Conservation (phyloP, 2,113 vertebrate species). For the Dryoscopus gambensis region DNA sequence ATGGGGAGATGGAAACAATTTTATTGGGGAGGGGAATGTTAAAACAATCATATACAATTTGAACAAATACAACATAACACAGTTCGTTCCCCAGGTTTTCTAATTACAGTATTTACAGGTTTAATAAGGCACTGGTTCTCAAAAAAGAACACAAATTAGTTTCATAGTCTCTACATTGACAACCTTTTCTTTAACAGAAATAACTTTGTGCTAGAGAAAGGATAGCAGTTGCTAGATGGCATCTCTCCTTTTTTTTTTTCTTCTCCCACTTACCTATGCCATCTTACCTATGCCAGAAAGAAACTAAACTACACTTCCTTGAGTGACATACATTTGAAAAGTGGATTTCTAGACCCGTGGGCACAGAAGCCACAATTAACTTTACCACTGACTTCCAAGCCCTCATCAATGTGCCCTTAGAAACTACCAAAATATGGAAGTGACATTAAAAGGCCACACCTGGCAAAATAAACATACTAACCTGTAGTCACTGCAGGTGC, state of each 20-base stretch:
- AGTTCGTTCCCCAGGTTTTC: conserved; percentile 69
- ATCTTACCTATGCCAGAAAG: background rate
- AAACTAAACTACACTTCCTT: background rate
- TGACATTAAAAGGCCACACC: background rate
- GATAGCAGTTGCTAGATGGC: conserved; percentile 2
- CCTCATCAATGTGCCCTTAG: background rate
- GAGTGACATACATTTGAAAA: background rate
- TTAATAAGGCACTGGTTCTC: conserved; percentile 85
- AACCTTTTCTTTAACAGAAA: conserved; percentile 61
- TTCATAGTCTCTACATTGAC: conserved; percentile 47
- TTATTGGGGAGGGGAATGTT: conserved; percentile 79
- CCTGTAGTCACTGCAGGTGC: background rate
- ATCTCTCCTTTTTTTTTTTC: background rate
- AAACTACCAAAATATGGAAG: background rate
- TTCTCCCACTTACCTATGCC: background rate
- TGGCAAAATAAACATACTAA: background rate
- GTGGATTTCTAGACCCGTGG: background rate
- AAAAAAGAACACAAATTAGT: conserved; percentile 69
- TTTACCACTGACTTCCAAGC: background rate
- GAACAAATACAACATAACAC: conserved; percentile 68
- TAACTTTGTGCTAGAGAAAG: conserved; percentile 39
- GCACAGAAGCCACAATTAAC: background rate
- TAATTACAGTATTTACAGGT: conserved; percentile 80
- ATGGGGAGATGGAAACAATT: conserved; percentile 67
- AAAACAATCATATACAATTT: conserved; percentile 76